Base-by-base conservation (phyloP, 2,888 invertebrate genomes). In the Netelia virgata region DNA sequence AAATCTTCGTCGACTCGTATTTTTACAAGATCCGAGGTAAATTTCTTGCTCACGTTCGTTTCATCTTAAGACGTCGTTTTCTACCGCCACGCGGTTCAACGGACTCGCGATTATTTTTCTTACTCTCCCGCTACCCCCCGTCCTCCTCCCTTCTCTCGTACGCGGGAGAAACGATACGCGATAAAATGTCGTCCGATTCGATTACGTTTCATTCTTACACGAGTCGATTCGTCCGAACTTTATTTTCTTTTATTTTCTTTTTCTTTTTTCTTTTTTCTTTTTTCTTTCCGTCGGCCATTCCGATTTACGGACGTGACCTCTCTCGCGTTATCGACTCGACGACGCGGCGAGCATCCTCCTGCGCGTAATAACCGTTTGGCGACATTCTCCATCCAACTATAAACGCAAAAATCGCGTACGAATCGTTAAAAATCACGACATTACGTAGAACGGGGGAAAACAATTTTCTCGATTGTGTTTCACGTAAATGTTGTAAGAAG, bases 111-210 rank as follows among this genome's bases (percentile, higher is more conserved):
- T 61, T 53, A 41, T 78, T 78, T 69, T 61, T 61, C 28, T 23
- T 23, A 11, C 55, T 69, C 53, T 61, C 72, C 66, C 55, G 43
- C 59, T 2, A 14, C 28, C 5, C 28, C 28, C 28, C 5, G 0
- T 5, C 28, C 28, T 5, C 0, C 6, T 28, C 28, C 28, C 28
- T 5, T 28, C 28, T 28, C 5, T 28, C 28, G 28, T 28, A 28
- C 28, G 28, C 28, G 28, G 28, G 28, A 28, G 28, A 28, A 28
- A 63, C 16, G 36, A 53, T 75, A 84, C 84, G 81, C 77, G 84
- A 84, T 68, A 69, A 70, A 81, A 84, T 84, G 84, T 70, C 76
- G 64, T 82, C 70, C 57, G 57, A 43, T 8, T 76, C 47, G 50
- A 74, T 81, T 81, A 76, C 77, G 81, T 76, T 84, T n/a, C 78